Percentiles rank a stretch among this genome's conserved stretches.
These are phyloP conservation scores for Macropodus opercularis DNA, from an alignment of 2,797 vertebrate species.

Conservation along the genomic window DNA sequence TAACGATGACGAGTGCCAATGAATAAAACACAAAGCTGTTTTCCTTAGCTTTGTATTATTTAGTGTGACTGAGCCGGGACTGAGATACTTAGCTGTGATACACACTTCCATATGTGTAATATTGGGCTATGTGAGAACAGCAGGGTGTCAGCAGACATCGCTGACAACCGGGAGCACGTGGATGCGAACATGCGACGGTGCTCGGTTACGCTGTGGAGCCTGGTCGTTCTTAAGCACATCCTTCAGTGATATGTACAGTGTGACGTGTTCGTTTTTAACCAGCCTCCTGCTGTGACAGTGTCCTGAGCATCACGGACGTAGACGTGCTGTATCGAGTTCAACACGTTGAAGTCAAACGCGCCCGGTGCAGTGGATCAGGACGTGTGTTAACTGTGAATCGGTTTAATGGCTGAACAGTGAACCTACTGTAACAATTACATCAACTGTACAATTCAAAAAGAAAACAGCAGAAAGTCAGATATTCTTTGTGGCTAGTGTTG, in stretches of 20 bases:
- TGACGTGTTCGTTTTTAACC: constrained; percentile 27
- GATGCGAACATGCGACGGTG: constrained; percentile 37
- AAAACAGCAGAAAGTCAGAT: background rate
- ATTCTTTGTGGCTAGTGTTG: constrained; percentile 1
- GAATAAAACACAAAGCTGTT: constrained; percentile 51
- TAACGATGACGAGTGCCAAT: constrained; percentile 41
- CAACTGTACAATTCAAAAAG: constrained; percentile 1
- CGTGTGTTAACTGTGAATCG: constrained; percentile 10
- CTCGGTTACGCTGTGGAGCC: constrained; percentile 25
- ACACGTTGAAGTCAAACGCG: no score
- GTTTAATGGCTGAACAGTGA: constrained; percentile 11
- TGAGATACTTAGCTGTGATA: constrained; percentile 57
- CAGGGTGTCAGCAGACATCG: constrained; percentile 47
- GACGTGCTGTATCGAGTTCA: no score
- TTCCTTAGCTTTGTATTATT: constrained; percentile 56
- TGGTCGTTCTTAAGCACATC: constrained; percentile 18
- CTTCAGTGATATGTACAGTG: constrained; percentile 12
- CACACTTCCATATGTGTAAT: constrained; percentile 64
- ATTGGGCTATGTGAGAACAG: constrained; percentile 51
- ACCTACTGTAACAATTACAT: constrained; percentile 8
- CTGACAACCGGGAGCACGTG: constrained; percentile 29
- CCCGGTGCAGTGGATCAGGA: constrained; percentile 3
- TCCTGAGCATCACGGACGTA: no score
- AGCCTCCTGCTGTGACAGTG: constrained; percentile 11
- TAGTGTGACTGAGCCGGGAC: constrained; percentile 49